Base-by-base conservation (phyloP, 2,888 invertebrate genomes). In the Parascotia fuliginaria region DNA sequence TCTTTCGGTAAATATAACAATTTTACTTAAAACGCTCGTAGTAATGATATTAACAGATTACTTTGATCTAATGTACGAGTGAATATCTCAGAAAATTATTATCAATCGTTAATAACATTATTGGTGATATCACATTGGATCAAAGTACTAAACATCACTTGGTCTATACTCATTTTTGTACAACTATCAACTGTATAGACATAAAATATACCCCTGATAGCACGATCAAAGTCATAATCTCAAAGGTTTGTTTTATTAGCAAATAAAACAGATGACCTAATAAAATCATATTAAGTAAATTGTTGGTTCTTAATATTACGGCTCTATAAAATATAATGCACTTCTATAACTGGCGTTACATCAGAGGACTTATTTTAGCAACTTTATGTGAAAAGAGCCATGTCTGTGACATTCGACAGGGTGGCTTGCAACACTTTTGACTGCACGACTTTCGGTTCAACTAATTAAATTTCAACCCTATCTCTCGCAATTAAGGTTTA, bases 301-400 rank as follows among this genome's bases (percentile, higher is more conserved):
- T 67, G 69, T 69, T 61, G 64, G 65, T 68, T 66, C 62, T 64
- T 59, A 62, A 75, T 70, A 66, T 75, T 75, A 81, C 65, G 75
- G 70, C 60, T 54, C 69, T 70, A 79, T 79, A 78, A 82, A 85
- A 71, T 73, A 62, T n/a, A 60, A 73, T 65, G 53, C 75, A 73
- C 76, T 88, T 87, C 83, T 83, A 75, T 62, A 66, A 54, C 60
- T 56, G 69, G 67, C 3, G 24, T 9, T 24, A 85, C 83, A 82
- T 82, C 79, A 82, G 76, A 83, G 70, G 73, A 77, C 81, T 83
- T 85, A 88, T 84, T 88, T 88, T 83, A 87, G 83, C 77, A 78
- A 79, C 79, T 87, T 84, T 83, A 85, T 83, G 79, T 77, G 76
- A 77, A 75, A 70, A 74, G 70, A 59, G 67, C 75, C 77, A 65